Evolutionary conservation across 2,113 vertebrate genomes (phyloP).

Genomic region (Abramis brama): DNA sequence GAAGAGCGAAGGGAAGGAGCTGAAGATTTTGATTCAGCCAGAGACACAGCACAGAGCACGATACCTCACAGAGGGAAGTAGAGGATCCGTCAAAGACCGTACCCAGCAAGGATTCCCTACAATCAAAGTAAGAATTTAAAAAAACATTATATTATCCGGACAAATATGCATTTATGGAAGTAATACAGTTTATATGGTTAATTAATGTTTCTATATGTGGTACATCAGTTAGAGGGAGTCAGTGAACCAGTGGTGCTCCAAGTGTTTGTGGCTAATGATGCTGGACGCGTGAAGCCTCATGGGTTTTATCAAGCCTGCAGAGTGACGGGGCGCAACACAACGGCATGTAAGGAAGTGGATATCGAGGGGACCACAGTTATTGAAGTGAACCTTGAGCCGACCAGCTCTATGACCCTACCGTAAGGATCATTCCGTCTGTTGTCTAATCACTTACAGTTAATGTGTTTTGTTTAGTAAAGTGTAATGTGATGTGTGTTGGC

Average conservation of each 20-base stretch:
- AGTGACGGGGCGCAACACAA: conserved; percentile 97
- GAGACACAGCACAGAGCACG: conserved; percentile 97
- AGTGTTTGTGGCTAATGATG: conserved; percentile 97
- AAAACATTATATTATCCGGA: not conserved
- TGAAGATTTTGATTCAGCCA: conserved; percentile 97
- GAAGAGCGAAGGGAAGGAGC: conserved; percentile 93
- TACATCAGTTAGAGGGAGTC: conserved; percentile 88
- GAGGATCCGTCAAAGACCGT: conserved; percentile 96
- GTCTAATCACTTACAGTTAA: not conserved
- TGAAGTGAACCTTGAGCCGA: conserved; percentile 93
- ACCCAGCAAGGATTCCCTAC: conserved; percentile 98
- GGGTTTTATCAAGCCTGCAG: conserved; percentile 98
- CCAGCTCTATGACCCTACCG: conserved; percentile 94
- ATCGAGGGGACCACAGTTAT: conserved; percentile 97
- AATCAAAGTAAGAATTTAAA: conserved; percentile 83
- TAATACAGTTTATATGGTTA: not conserved
- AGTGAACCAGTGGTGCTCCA: conserved; percentile 93
- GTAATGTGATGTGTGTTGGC: conserved; percentile 26
- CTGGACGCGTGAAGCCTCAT: conserved; percentile 94
- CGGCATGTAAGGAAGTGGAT: conserved; percentile 96
- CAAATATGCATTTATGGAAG: not conserved
- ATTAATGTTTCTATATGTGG: conserved; percentile 2
- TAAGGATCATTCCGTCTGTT: conserved; percentile 73
- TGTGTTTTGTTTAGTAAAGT: not conserved
- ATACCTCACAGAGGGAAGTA: conserved; percentile 96